phyloP scores from a whole-genome alignment of 2,888 invertebrate species.

The Lycaena phlaeas region DNA sequence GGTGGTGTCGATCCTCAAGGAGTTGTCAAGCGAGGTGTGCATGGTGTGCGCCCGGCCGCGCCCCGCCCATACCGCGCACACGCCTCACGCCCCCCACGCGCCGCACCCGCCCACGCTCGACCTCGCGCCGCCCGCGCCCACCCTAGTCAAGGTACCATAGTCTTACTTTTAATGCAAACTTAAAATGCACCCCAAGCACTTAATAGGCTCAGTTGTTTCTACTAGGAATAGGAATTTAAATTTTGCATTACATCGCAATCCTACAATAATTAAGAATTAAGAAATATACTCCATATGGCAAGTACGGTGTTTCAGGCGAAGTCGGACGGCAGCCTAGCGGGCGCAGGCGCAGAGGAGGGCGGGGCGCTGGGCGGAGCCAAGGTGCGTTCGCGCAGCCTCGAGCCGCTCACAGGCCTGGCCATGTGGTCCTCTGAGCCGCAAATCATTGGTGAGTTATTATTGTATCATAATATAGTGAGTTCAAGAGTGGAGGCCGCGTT shows the following conservation, averaged over 20 bases:
- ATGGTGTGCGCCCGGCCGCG: slow-evolving; percentile 87
- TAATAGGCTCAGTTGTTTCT: too few species aligned
- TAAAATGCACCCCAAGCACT: too few species aligned
- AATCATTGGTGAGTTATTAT: slow-evolving; percentile 76
- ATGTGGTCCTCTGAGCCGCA: slow-evolving; percentile 99
- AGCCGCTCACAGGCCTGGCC: slow-evolving; percentile 97
- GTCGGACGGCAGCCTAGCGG: slow-evolving; percentile 89
- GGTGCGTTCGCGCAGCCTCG: slow-evolving; percentile 87
- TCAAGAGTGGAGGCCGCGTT: too few species aligned
- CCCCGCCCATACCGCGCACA: slow-evolving; percentile 63
- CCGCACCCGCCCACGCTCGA: slow-evolving; percentile 50
- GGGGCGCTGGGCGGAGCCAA: slow-evolving; percentile 37
- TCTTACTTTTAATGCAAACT: too few species aligned
- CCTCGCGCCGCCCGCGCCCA: slow-evolving; percentile 49
- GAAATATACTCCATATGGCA: too few species aligned
- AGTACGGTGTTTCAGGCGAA: too few species aligned
- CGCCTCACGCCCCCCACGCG: slow-evolving; percentile 52
- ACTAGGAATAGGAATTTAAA: too few species aligned
- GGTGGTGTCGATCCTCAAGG: slow-evolving; percentile 94
- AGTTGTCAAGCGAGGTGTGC: slow-evolving; percentile 89
- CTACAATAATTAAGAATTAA: too few species aligned
- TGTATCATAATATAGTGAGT: too few species aligned
- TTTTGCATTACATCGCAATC: too few species aligned
- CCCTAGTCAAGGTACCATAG: slow-evolving; percentile 49
- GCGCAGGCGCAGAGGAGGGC: slow-evolving; percentile 72